A percentile compares a stretch with the other conserved stretches of the same genome.
phyloP scores from a whole-genome alignment of 2,888 invertebrate species.

The Arrhopalites spinosus region DNA sequence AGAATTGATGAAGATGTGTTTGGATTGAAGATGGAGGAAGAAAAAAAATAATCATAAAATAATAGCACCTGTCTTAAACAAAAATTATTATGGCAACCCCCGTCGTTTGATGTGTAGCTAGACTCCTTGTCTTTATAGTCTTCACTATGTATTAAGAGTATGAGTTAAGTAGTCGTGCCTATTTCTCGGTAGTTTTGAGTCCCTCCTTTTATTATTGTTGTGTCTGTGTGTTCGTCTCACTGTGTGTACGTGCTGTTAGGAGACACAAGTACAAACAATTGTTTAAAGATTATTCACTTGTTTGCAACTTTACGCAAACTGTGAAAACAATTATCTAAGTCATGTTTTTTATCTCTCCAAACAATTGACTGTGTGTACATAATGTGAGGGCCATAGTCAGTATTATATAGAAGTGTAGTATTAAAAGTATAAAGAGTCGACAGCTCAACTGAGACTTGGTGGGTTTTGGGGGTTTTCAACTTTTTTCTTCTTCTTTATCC shows the following conservation, averaged over 20 bases:
- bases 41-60: slow-evolving; percentile 11
- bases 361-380: neutral
- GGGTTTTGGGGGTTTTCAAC: too few relatives aligned
- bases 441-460: too few relatives aligned
- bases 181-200: too few relatives aligned
- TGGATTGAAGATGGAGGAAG: neutral
- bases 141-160: neutral
- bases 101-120: slow-evolving; percentile 21
- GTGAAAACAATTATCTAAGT: neutral
- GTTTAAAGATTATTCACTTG: too few relatives aligned
- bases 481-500: too few relatives aligned
- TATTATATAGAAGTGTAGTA: too few relatives aligned
- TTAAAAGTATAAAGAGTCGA: too few relatives aligned
- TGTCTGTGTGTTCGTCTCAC: too few relatives aligned
- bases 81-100: slow-evolving; percentile 33
- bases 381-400: neutral
- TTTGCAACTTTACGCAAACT: neutral
- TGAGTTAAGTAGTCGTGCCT: too few relatives aligned
- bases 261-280: neutral
- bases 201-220: too few relatives aligned
- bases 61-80: slow-evolving; percentile 16
- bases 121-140: neutral
- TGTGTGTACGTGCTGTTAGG: neutral
- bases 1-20: neutral
- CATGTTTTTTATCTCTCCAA: neutral